Percentiles rank a stretch among this genome's conserved stretches.
These are phyloP conservation scores for Sander vitreus DNA, from an alignment of 2,113 vertebrate species.

Conservation along the genomic window DNA sequence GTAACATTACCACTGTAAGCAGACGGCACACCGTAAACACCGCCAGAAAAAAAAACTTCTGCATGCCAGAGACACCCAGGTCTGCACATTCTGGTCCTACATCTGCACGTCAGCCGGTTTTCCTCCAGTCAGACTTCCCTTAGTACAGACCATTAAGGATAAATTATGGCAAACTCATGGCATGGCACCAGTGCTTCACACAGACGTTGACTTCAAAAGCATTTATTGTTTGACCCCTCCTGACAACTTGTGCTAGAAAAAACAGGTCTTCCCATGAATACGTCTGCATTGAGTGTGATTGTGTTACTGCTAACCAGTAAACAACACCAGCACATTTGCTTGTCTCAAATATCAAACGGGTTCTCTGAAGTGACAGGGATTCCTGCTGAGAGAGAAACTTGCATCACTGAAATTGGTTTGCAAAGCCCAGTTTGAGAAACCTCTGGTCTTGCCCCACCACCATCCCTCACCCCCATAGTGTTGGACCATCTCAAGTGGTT, in stretches of 20 bases:
- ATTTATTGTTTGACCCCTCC: conserved; percentile 44
- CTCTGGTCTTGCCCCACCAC: too few relatives aligned
- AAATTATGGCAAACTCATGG: conserved; percentile 45
- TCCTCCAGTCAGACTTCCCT: conserved; percentile 10
- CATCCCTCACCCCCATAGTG: not conserved
- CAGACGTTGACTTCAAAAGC: conserved; percentile 41
- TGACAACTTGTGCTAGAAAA: conserved; percentile 42
- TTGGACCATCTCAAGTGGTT: conserved; percentile 46
- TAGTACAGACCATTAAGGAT: conserved; percentile 33
- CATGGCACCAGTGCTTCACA: conserved; percentile 34
- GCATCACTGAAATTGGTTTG: conserved; percentile 44
- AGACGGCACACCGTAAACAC: conserved; percentile 62
- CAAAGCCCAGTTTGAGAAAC: conserved; percentile 50
- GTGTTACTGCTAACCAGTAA: conserved; percentile 47
- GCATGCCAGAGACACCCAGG: conserved; percentile 57
- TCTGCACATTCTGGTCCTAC: conserved; percentile 50
- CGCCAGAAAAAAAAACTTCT: conserved; percentile 71
- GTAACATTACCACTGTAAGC: conserved; percentile 38
- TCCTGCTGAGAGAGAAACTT: conserved; percentile 42
- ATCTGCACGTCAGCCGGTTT: conserved; percentile 23
- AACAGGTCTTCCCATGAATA: conserved; percentile 27
- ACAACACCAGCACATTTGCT: conserved; percentile 57
- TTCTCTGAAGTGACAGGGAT: conserved; percentile 27
- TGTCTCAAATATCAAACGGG: conserved; percentile 64
- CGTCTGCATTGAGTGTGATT: conserved; percentile 32